phyloP scores from a whole-genome alignment of 2,113 vertebrate species.

The Psittacula cyanocephala region DNA sequence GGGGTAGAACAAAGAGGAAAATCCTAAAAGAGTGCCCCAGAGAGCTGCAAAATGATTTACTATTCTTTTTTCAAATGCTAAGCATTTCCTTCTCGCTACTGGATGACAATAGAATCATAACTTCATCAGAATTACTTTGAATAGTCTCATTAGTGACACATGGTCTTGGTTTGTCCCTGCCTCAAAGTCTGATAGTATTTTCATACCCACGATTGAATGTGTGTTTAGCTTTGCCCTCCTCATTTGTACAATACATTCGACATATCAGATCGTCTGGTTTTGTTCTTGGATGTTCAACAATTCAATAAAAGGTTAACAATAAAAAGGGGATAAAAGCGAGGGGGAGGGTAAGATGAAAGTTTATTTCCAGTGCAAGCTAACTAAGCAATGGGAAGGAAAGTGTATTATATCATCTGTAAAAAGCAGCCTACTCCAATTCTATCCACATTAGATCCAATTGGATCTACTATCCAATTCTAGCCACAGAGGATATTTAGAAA shows the following conservation, averaged over 20 bases:
- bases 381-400: background rate
- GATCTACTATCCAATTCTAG: background rate
- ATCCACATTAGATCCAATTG: too few species aligned
- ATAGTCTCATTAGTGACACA: background rate
- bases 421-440: background rate
- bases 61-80: background rate
- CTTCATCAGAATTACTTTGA: background rate
- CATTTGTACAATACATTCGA: background rate
- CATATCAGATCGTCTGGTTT: background rate
- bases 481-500: slow-evolving; percentile 29
- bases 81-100: background rate
- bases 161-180: background rate
- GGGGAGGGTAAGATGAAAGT: background rate
- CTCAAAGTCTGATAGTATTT: background rate
- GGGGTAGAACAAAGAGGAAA: background rate
- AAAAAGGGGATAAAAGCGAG: background rate
- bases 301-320: background rate
- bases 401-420: background rate
- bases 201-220: background rate
- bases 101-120: background rate
- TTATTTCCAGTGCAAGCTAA: background rate
- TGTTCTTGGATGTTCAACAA: background rate
- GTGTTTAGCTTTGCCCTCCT: background rate
- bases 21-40: background rate
- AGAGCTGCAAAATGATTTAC: background rate